Percentiles rank a stretch among this genome's conserved stretches.
Evolutionary conservation across 2,888 invertebrate species (phyloP).

Genomic region (Allygus modestus): DNA sequence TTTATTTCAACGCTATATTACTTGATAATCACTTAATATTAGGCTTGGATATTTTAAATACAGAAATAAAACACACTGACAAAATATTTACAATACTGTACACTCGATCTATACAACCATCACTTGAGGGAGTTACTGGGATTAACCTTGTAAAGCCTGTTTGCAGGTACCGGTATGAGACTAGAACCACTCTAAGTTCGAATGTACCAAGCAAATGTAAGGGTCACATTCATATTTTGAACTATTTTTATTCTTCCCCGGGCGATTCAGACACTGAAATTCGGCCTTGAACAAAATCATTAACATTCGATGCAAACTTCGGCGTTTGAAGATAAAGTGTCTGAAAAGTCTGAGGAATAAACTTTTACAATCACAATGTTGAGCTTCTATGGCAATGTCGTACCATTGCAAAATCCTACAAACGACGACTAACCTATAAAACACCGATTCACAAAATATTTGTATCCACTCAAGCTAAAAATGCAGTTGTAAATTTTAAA

Average conservation of each 20-base stretch:
- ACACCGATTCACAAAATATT: constrained; percentile 57
- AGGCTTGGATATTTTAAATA: constrained; percentile 6
- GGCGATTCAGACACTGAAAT: not conserved
- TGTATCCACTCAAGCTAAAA: constrained; percentile 53
- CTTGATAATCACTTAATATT: not conserved
- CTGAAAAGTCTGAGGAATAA: not conserved
- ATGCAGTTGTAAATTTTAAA: constrained; percentile 59
- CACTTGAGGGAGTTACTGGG: not conserved
- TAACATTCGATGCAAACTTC: constrained; percentile 39
- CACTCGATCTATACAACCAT: constrained; percentile 22
- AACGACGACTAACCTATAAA: constrained; percentile 59
- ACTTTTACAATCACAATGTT: constrained; percentile 40
- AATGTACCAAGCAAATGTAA: constrained; percentile 32
- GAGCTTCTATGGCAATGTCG: constrained; percentile 59
- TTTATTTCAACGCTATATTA: not conserved
- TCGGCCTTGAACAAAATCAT: constrained; percentile 5
- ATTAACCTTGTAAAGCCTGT: constrained; percentile 14
- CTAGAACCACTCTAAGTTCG: constrained; percentile 12
- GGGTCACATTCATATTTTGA: constrained; percentile 46
- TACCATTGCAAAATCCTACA: constrained; percentile 21
- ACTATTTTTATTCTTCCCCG: not conserved
- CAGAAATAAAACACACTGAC: constrained; percentile 9
- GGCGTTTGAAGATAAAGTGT: not conserved
- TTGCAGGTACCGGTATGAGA: constrained; percentile 29
- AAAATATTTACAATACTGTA: constrained; percentile 34